A percentile compares a stretch with the other conserved stretches of the same genome.
Conservation (phyloP, 2,797 vertebrate genomes). For the Sebastes elongatus region DNA sequence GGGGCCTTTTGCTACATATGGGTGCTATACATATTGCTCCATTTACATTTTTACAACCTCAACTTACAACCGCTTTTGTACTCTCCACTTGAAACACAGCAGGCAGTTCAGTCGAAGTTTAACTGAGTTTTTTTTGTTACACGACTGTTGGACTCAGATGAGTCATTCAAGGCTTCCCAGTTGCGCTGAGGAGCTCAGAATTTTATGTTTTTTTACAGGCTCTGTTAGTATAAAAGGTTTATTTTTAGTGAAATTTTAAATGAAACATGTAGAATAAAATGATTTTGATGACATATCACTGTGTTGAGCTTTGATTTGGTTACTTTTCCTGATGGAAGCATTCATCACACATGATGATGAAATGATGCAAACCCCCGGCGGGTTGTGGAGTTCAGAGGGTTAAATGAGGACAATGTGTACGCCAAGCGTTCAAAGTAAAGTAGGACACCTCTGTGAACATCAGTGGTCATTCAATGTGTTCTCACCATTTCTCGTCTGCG, state of each 20-base stretch:
- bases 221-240: accelerated
- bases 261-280: too few relatives aligned
- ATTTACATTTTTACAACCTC: too few relatives aligned
- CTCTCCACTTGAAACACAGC: background rate
- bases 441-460: background rate
- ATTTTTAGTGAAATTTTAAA: too few relatives aligned
- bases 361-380: too few relatives aligned
- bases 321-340: too few relatives aligned
- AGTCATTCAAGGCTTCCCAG: accelerated
- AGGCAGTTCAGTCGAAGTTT: background rate
- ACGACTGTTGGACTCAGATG: background rate
- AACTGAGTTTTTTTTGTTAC: background rate
- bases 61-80: too few relatives aligned
- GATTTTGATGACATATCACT: too few relatives aligned
- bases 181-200: background rate
- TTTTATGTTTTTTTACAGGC: background rate
- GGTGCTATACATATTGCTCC: accelerated
- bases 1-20: accelerated
- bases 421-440: background rate
- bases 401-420: background rate
- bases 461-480: background rate
- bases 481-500: constrained; percentile 94
- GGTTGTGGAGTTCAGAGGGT: background rate
- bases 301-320: too few relatives aligned
- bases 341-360: too few relatives aligned